Base-by-base conservation (phyloP, 2,888 invertebrate species). In the Pyrocoelia pectoralis region DNA sequence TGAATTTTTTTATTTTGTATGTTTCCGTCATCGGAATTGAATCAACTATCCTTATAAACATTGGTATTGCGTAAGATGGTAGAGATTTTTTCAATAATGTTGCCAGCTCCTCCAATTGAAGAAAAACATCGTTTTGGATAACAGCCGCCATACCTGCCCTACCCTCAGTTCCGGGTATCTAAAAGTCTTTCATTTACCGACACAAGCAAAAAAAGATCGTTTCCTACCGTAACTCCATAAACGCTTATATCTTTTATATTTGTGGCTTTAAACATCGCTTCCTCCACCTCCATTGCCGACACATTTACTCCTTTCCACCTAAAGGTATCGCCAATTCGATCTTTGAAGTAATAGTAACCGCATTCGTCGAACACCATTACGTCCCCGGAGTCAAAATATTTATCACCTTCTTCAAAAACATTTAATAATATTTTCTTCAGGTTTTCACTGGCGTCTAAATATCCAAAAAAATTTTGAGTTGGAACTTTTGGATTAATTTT, bases 111-210 rank as follows among this genome's bases (percentile, higher is more conserved):
- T 43, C 15, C 15, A 43, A n/a, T 5, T 48, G 17, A 1, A 19
- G n/a, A 10, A 2, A 10, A 6, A 4, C 18, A 5, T 12, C n/a
- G n/a, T 14, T 14, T 13, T 94, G 93, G 12, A 91, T 91, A 59
- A 97, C 87, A 17, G 95, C 94, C 13, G 90, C 95, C 97, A 97
- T 97, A 68, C 97, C 97, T 13, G 94, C 96, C 73, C 91, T 88
- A 0, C 97, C 97, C 76, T 94, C 94, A 53, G 88, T 86, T 65
- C 87, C 86, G 0, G 92, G 91, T 68, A 94, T 15, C 14, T 43
- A 13, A 13, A 43, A 6, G 17, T 4, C 1, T 14, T 14, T 43
- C 2, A 8, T 43, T n/a, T n/a, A n/a, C n/a, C n/a, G n/a, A 15
- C 43, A 43, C 4, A 43, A 12, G 10, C 43, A 12, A 83, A 3